A percentile compares a stretch with the other conserved stretches of the same genome.
These are phyloP conservation scores for Melanaphis sacchari DNA, from an alignment of 1,140 invertebrate species.

Conservation along the genomic window DNA sequence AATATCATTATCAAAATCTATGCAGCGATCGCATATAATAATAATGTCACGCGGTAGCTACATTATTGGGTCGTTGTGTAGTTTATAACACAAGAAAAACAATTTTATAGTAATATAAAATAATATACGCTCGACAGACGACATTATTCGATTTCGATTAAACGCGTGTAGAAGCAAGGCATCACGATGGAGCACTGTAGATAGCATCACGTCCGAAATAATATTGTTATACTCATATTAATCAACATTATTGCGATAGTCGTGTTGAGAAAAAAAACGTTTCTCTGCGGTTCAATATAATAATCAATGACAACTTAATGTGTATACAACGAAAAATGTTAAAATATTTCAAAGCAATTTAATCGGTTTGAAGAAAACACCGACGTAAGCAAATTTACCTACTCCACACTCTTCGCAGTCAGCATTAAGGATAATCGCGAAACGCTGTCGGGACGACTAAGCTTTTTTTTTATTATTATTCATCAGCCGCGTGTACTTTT, in stretches of 20 bases:
- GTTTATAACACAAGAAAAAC: not conserved
- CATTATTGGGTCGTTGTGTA: not conserved
- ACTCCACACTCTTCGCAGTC: not conserved
- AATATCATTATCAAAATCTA: constrained; percentile 50
- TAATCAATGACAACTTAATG: not conserved
- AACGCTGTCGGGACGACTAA: constrained; percentile 9
- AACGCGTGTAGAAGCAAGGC: not conserved
- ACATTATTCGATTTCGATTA: not conserved
- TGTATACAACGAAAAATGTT: not conserved
- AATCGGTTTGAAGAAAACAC: constrained; percentile 39
- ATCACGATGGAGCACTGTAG: not conserved
- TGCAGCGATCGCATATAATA: not conserved
- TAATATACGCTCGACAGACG: not conserved
- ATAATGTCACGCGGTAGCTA: not conserved
- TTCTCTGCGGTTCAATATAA: not conserved
- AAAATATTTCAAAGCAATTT: not conserved
- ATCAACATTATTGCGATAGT: not conserved
- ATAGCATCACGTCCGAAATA: not conserved
- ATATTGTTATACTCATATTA: not conserved
- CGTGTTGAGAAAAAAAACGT: not conserved
- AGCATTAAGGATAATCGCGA: constrained; percentile 38
- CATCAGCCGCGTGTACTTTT: constrained; percentile 27
- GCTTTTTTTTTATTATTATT: constrained; percentile 52
- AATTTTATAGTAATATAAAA: not conserved
- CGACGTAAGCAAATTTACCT: constrained; percentile 24